Percentiles rank a stretch among this genome's conserved stretches.
phyloP scores from a whole-genome alignment of 2,113 vertebrate species.

The Arothron firmamentum region DNA sequence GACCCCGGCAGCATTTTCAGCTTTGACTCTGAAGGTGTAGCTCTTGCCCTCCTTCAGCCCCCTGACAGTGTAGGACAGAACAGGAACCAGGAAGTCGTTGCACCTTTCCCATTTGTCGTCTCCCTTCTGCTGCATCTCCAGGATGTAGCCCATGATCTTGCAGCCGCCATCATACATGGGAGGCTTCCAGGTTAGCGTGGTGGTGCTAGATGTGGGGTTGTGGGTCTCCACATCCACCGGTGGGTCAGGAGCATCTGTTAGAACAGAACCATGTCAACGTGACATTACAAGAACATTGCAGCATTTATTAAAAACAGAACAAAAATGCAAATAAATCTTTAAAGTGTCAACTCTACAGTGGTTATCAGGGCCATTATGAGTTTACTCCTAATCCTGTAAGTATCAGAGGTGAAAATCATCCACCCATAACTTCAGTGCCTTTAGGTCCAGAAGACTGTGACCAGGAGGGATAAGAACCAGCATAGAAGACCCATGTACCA shows the following conservation, averaged over 20 bases:
- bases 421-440: too few species aligned
- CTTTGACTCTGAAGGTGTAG: conserved; percentile 88
- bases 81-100: conserved; percentile 92
- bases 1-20: conserved; percentile 91
- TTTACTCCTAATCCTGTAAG: too few species aligned
- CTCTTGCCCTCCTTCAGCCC: conserved; percentile 84
- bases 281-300: not conserved
- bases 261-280: not conserved
- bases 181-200: conserved; percentile 97
- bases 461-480: too few species aligned
- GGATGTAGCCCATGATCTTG: conserved; percentile 95
- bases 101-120: conserved; percentile 89
- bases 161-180: conserved; percentile 92
- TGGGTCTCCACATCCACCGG: conserved; percentile 90
- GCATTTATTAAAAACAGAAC: not conserved
- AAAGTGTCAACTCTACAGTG: too few species aligned
- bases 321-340: not conserved
- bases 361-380: too few species aligned
- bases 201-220: conserved; percentile 86
- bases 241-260: conserved; percentile 88
- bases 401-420: too few species aligned
- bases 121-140: conserved; percentile 89
- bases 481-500: too few species aligned
- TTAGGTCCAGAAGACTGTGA: too few species aligned
- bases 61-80: conserved; percentile 90